Base-by-base conservation (phyloP, 2,888 invertebrate species). In the Lissocephala sabroskyi region DNA sequence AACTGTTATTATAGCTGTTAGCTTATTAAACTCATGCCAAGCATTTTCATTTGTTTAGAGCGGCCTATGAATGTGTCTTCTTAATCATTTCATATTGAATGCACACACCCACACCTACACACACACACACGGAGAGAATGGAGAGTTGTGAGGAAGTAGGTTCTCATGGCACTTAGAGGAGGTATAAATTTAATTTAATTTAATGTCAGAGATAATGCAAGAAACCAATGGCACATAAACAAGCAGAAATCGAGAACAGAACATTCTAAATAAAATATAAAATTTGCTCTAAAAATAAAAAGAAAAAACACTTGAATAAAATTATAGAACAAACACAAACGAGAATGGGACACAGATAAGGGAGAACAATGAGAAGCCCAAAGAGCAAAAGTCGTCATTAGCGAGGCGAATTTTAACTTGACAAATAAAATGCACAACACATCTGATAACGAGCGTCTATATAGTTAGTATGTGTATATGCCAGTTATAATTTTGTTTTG, bases 1-100 rank as follows among this genome's bases (percentile, higher is more conserved):
- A 48, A 45, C 49, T 51, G 28, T 45, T 51, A 49, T 47, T 53
- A 57, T 52, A 51, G 59, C 61, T 54, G 56, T 56, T 68, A 68
- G 74, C 74, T 73, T 65, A 32, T 32, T 32, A 61, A 59, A 65
- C 61, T 65, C 65, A 73, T 68, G 73, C 73, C 65, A 73, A 68
- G 68, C 68, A 68, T 68, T 68, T 65, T 57, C 33, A 42, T 65
- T 65, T 67, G 16, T 56, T 62, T n/a, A n/a, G n/a, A n/a, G n/a
- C n/a, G n/a, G n/a, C n/a, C n/a, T n/a, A n/a, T n/a, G n/a, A n/a
- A n/a, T n/a, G n/a, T n/a, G n/a, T n/a, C n/a, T n/a, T n/a, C n/a
- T n/a, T n/a, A n/a, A n/a, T 35, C 7, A 10, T 11, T 35, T 35
- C 14, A 13, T 9, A 10, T 16, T 36, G 13, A 36, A 11, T 16